phyloP scores from a whole-genome alignment of 2,888 invertebrate species.

The Griposia aprilina region DNA sequence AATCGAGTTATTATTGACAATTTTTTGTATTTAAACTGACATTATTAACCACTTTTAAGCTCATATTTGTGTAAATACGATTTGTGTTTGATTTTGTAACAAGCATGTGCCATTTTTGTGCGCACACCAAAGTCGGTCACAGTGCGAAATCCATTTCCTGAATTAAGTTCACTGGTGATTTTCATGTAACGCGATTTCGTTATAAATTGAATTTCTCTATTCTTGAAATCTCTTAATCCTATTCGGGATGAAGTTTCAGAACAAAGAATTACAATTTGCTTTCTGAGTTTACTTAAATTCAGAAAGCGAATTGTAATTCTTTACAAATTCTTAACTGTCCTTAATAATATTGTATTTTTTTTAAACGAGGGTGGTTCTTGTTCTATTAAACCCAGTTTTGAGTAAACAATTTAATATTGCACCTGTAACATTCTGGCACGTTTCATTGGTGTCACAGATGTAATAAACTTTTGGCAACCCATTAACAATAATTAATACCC shows the following conservation, averaged over 20 bases:
- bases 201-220: constrained; percentile 33
- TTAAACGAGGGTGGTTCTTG: neutral
- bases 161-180: constrained; percentile 37
- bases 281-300: neutral
- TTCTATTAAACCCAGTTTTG: neutral
- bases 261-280: constrained; percentile 2
- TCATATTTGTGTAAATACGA: neutral
- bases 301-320: neutral
- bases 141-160: constrained; percentile 24
- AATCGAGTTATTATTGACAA: neutral
- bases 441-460: neutral
- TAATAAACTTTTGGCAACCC: neutral
- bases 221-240: constrained; percentile 36
- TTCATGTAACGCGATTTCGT: constrained; percentile 22
- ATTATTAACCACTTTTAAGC: neutral
- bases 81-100: constrained; percentile 8
- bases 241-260: constrained; percentile 10
- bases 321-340: neutral
- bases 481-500: constrained; percentile 1
- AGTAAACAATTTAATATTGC: neutral
- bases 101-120: neutral
- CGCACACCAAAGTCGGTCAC: constrained; percentile 20
- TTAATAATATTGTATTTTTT: neutral
- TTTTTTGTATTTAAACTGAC: neutral
- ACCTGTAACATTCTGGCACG: neutral